A percentile compares a stretch with the other conserved stretches of the same genome.
Conservation (phyloP, 2,888 invertebrate species). For the Hemicrepidius hirtus region DNA sequence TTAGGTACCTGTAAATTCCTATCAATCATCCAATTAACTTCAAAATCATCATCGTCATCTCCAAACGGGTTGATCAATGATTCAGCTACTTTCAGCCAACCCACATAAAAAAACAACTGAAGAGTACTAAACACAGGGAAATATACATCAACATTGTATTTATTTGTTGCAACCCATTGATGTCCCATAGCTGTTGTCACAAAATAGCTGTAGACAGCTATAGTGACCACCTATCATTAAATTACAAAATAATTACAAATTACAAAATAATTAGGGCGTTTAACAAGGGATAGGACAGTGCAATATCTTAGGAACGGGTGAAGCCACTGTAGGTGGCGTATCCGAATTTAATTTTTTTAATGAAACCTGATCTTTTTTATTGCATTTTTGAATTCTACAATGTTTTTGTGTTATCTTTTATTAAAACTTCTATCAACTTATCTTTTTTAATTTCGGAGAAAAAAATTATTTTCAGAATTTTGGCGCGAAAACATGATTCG, state of each 20-base stretch:
- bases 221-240: slow-evolving; percentile 81
- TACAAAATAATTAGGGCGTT: too few relatives aligned
- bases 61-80: slow-evolving; percentile 94
- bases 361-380: too few relatives aligned
- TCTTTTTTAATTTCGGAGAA: too few relatives aligned
- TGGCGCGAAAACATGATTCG: too few relatives aligned
- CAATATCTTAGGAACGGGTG: too few relatives aligned
- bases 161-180: slow-evolving; percentile 84
- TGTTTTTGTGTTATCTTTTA: too few relatives aligned
- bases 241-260: slow-evolving; percentile 66
- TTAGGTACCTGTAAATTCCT: slow-evolving; percentile 85
- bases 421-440: too few relatives aligned
- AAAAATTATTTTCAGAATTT: too few relatives aligned
- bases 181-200: slow-evolving; percentile 91
- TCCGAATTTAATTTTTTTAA: too few relatives aligned
- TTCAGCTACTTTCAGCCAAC: slow-evolving; percentile 95
- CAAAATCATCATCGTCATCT: slow-evolving; percentile 94
- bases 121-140: slow-evolving; percentile 93
- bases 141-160: slow-evolving; percentile 86
- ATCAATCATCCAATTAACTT: slow-evolving; percentile 95
- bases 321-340: too few relatives aligned
- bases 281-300: too few relatives aligned
- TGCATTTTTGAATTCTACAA: too few relatives aligned
- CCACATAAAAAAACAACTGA: slow-evolving; percentile 92
- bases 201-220: slow-evolving; percentile 95